Evolutionary conservation across 30 jellyfish, hydroid and myxozoan genomes (phyloP).

Genomic region (Cassiopea xamachana): DNA sequence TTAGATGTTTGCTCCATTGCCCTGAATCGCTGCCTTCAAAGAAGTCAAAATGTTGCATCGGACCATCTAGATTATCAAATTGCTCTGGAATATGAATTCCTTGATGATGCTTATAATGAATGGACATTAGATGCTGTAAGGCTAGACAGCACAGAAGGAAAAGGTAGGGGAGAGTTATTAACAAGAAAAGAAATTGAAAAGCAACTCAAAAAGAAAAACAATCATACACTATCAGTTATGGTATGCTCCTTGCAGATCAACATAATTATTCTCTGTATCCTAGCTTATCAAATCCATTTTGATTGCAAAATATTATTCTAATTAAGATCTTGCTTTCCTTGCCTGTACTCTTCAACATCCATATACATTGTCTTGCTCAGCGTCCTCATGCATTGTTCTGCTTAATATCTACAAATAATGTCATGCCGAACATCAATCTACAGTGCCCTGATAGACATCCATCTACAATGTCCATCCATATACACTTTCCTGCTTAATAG

Average conservation of each 20-base stretch:
- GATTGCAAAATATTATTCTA: too few relatives aligned
- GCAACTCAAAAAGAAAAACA: conserved; percentile 71
- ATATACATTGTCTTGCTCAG: too few relatives aligned
- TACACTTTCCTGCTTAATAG: too few relatives aligned
- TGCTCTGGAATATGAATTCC: conserved; percentile 83
- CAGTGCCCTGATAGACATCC: too few relatives aligned
- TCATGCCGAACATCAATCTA: too few relatives aligned
- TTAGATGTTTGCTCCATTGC: conserved; percentile 79
- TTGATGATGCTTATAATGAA: conserved; percentile 82
- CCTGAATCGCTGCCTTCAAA: conserved; percentile 74
- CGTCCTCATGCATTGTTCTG: too few relatives aligned
- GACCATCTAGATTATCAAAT: conserved; percentile 77
- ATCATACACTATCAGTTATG: conserved; percentile 79
- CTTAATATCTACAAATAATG: too few relatives aligned
- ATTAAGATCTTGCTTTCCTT: too few relatives aligned
- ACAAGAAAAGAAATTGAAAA: conserved; percentile 62
- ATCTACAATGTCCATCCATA: too few relatives aligned
- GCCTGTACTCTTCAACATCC: too few relatives aligned
- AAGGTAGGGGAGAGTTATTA: conserved; percentile 69
- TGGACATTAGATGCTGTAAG: conserved; percentile 93
- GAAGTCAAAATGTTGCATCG: conserved; percentile 49
- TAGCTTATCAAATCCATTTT: too few relatives aligned
- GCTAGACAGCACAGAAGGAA: conserved; percentile 67
- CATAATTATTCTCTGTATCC: too few relatives aligned
- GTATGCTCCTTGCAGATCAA: conserved; percentile 23